phyloP scores from a whole-genome alignment of 2,113 vertebrate species.

The Sceloporus undulatus region DNA sequence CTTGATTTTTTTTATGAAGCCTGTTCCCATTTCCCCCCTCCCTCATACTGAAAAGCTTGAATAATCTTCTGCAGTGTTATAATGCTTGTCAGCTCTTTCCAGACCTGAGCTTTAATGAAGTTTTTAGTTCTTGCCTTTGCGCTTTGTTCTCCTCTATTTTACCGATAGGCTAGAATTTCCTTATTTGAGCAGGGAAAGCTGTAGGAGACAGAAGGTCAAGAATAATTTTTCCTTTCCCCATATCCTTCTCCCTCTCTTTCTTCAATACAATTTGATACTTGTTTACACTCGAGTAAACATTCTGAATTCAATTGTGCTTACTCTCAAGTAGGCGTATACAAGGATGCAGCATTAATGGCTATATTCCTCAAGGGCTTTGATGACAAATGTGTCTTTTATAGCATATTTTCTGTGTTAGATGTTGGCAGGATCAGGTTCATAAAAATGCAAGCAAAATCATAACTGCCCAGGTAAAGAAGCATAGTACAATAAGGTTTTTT shows the following conservation, averaged over 20 bases:
- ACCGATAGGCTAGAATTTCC: conserved; percentile 60
- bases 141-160: conserved; percentile 48
- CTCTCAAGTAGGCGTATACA: background rate
- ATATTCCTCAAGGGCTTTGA: background rate
- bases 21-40: conserved; percentile 17
- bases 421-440: background rate
- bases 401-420: background rate
- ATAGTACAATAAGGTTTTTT: background rate
- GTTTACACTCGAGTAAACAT: background rate
- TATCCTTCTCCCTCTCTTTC: conserved; percentile 41
- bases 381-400: background rate
- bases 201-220: conserved; percentile 51
- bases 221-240: conserved; percentile 44
- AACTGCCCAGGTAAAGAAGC: background rate
- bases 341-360: background rate
- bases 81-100: conserved; percentile 64
- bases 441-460: background rate
- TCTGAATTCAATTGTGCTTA: background rate
- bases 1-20: conserved; percentile 40
- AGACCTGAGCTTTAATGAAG: conserved; percentile 59
- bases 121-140: conserved; percentile 53
- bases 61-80: conserved; percentile 48
- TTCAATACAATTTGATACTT: background rate
- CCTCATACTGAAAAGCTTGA: conserved; percentile 40
- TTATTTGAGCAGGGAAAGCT: conserved; percentile 30